phyloP scores from a whole-genome alignment of 1,140 invertebrate species.

The Copidosoma floridanum region DNA sequence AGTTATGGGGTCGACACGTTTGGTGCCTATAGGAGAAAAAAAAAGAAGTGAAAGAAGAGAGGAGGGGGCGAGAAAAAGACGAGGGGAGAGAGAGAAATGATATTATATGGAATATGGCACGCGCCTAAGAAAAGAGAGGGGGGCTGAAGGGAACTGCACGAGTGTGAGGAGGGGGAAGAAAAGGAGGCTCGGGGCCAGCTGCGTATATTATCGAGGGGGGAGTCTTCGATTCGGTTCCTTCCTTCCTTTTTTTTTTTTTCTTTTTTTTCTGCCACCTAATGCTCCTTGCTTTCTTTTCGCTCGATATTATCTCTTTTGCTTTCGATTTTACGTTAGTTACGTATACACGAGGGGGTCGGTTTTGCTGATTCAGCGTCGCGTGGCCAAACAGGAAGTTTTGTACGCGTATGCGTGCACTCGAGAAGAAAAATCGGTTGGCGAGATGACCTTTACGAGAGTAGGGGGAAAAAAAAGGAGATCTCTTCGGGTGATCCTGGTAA shows the following conservation, averaged over 20 bases:
- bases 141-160: background rate
- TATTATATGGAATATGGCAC: no score
- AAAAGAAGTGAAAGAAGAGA: constrained; percentile 27
- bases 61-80: constrained; percentile 31
- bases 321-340: background rate
- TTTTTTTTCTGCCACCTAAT: background rate
- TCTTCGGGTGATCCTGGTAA: no score
- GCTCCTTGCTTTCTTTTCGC: background rate
- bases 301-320: no score
- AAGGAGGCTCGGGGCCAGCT: background rate
- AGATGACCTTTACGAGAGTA: no score
- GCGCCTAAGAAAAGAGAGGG: constrained; percentile 28
- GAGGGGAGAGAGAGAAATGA: constrained; percentile 27
- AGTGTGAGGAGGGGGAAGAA: background rate
- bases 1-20: constrained; percentile 35
- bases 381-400: no score
- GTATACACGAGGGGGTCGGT: background rate
- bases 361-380: no score
- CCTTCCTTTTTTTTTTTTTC: background rate
- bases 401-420: no score
- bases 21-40: constrained; percentile 31
- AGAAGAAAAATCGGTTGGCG: no score
- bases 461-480: no score
- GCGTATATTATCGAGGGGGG: no score
- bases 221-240: constrained; percentile 5